Evolutionary conservation across 2,888 invertebrate species (phyloP), one percentile per base, ranked within the genome.

Genomic region (Polylopha cassiicola): DNA sequence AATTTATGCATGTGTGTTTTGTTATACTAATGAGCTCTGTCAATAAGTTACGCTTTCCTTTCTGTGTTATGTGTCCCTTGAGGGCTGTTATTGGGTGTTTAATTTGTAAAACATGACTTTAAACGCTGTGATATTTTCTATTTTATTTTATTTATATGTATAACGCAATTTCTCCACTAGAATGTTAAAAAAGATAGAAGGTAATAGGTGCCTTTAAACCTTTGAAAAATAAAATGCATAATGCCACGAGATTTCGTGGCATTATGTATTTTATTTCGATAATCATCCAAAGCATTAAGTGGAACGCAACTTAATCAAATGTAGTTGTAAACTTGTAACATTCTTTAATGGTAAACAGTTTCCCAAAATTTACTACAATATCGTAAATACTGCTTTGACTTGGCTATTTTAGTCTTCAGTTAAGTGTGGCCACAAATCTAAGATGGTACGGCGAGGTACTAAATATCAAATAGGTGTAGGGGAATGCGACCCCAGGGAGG

Each of bases 361-460:
- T 22, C 9, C 7, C 9, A 8, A 8, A 22, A n/a, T n/a, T 8
- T 22, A 8, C 9, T 22, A 9, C 9, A 22, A 22, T 8, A 22
- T 9, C 18, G 22, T 5, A 18, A 18, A 5, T 7, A 5, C 17
- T 31, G 37, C 30, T 37, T 55, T 59, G 59, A 59, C 59, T 55
- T 39, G 55, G 51, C 47, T 61, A 61, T 64, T 62, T 61, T 55
- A 51, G 62, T 51, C 53, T 49, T 69, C 55, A n/a, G 61, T 58
- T 70, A 64, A 74, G 70, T 72, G 72, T 62, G 63, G 65, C 68
- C 71, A 77, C 73, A 76, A 79, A 75, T 82, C 77, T 76, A 67
- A 80, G 81, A 79, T 81, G 80, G 80, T 76, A 81, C 82, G 71
- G 67, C 74, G 70, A 77, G 81, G 80, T 61, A 72, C 73, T 80